phyloP scores from a whole-genome alignment of 1,140 invertebrate species.

The Pristionchus pacificus region DNA sequence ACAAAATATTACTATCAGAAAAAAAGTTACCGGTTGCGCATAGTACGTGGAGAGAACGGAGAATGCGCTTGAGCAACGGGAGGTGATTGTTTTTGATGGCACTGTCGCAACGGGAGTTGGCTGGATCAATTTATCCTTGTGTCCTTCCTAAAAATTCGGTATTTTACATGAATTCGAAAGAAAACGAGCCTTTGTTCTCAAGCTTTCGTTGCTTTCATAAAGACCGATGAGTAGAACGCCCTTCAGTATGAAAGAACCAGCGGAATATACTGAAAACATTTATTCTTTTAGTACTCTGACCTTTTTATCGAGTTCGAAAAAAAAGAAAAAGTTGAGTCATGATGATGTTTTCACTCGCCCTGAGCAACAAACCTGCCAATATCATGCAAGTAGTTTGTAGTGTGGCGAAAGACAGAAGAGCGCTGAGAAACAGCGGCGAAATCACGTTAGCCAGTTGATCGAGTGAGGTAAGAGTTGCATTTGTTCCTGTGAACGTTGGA shows the following conservation, averaged over 20 bases:
- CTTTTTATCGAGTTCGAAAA: too few relatives aligned
- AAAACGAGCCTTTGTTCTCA: too few relatives aligned
- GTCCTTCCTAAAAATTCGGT: too few relatives aligned
- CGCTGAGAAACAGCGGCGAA: conserved; percentile 35
- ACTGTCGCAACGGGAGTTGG: too few relatives aligned
- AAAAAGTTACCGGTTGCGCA: not conserved
- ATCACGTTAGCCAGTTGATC: conserved; percentile 42
- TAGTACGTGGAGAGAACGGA: not conserved
- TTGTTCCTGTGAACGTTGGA: too few relatives aligned
- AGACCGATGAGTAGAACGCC: not conserved
- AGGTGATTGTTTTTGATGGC: too few relatives aligned
- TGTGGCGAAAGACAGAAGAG: conserved; percentile 26
- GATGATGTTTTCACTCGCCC: conserved; percentile 20
- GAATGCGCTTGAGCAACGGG: too few relatives aligned
- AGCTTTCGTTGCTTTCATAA: not conserved
- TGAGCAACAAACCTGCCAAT: conserved; percentile 3
- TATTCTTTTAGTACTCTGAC: not conserved
- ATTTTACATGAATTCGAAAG: not conserved
- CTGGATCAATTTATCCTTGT: too few relatives aligned
- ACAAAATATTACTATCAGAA: too few relatives aligned
- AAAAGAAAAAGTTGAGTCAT: conserved; percentile 6
- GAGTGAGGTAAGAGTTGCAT: conserved; percentile 40
- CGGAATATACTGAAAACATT: not conserved
- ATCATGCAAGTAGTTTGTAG: not conserved
- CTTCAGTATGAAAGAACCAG: not conserved